Evolutionary conservation across 2,797 vertebrate species (phyloP).

Genomic region (Chrysocyon brachyurus): DNA sequence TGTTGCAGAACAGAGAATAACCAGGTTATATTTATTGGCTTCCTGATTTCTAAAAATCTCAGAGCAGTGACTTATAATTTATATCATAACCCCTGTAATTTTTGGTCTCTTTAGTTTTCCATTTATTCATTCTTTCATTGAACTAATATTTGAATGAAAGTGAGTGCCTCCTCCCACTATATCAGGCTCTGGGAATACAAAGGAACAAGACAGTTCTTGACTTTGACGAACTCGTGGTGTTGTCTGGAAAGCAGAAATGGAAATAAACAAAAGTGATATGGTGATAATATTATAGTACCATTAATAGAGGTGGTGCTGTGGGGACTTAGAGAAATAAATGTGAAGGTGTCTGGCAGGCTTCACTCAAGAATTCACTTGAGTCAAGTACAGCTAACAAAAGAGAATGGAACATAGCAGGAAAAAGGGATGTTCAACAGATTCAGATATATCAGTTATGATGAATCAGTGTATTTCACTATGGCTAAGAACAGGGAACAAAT

Average conservation of each 20-base stretch:
- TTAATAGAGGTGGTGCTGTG: not conserved
- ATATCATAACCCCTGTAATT: not conserved
- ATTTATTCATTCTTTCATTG: not conserved
- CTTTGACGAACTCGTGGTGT: not conserved
- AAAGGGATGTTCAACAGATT: not conserved
- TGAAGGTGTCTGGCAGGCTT: not conserved
- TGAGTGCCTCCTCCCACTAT: not conserved
- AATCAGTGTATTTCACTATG: not conserved
- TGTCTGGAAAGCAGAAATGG: not conserved
- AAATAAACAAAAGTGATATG: not conserved
- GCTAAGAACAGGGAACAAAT: not conserved
- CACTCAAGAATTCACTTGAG: not conserved
- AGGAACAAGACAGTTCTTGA: conserved; percentile 1
- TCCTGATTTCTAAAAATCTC: not conserved
- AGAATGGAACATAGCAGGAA: not conserved
- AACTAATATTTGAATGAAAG: not conserved
- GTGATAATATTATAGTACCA: not conserved
- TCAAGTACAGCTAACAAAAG: not conserved
- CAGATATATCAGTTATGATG: not conserved
- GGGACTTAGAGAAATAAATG: not conserved
- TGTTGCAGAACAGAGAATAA: not conserved
- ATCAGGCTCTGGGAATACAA: not conserved
- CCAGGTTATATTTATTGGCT: not conserved
- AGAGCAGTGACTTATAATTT: not conserved
- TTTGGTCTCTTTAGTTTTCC: conserved; percentile 2